These are phyloP conservation scores for Gadopsis marmoratus DNA, from an alignment of 2,797 vertebrate species.

Conservation along the genomic window DNA sequence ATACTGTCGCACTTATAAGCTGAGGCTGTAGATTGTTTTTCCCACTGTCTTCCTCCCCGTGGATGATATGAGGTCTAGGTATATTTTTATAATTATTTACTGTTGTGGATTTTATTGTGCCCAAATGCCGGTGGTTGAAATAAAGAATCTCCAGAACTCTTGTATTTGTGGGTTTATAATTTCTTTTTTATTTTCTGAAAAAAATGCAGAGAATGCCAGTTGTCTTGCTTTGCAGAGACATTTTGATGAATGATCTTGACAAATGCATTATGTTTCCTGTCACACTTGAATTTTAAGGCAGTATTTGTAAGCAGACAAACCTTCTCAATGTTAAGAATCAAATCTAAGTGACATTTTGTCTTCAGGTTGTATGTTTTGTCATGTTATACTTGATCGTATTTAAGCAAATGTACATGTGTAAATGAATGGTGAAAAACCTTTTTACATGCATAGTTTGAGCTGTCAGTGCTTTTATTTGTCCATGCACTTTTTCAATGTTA, in stretches of 20 bases:
- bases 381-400: slow-evolving; percentile 22
- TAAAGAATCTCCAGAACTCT: too few species aligned
- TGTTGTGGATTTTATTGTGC: too few species aligned
- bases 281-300: slow-evolving; percentile 2
- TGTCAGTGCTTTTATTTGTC: not conserved
- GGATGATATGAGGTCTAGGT: not conserved
- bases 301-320: not conserved
- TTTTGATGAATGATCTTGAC: too few species aligned
- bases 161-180: too few species aligned
- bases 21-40: slow-evolving; percentile 10
- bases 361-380: not conserved
- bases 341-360: not conserved
- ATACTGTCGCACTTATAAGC: slow-evolving; percentile 16
- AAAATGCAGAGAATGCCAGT: too few species aligned
- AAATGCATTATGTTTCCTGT: too few species aligned
- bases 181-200: too few species aligned
- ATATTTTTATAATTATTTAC: slow-evolving; percentile 53
- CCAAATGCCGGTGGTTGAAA: too few species aligned
- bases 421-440: not conserved
- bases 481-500: not conserved
- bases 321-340: not conserved
- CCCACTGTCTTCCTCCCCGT: slow-evolving; percentile 31
- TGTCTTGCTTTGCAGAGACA: too few species aligned
- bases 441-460: not conserved
- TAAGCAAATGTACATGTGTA: slow-evolving; percentile 16